A percentile compares a stretch with the other conserved stretches of the same genome.
Conservation (phyloP, 2,113 vertebrate genomes). For the Tupaia tana region DNA sequence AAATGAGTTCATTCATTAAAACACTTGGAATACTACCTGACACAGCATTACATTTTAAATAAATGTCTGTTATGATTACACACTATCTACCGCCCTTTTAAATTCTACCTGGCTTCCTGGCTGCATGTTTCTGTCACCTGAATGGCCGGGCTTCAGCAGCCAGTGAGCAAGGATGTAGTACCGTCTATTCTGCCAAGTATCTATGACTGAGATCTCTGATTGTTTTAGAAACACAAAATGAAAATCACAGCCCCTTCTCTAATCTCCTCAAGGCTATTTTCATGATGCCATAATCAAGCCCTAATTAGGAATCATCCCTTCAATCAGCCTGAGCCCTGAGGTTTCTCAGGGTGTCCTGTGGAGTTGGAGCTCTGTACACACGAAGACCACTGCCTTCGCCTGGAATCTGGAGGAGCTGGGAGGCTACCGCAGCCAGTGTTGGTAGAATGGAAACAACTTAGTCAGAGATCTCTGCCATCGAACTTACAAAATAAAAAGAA, state of each 20-base stretch:
- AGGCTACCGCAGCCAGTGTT: background rate
- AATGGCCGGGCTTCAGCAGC: background rate
- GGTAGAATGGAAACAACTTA: background rate
- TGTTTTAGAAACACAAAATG: constrained; percentile 26
- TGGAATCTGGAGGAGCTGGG: background rate
- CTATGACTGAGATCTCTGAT: background rate
- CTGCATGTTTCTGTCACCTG: background rate
- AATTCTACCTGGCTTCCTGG: constrained; percentile 7
- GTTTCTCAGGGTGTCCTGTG: background rate
- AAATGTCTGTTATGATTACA: constrained; percentile 11
- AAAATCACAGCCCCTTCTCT: constrained; percentile 33
- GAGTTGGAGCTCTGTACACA: background rate
- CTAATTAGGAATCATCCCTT: background rate
- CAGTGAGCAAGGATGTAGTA: background rate
- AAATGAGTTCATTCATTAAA: constrained; percentile 7
- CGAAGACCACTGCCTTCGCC: too few species aligned
- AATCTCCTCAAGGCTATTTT: constrained; percentile 4
- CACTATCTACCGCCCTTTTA: constrained; percentile 27
- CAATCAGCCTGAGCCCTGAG: background rate
- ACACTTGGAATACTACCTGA: background rate
- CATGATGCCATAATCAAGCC: constrained; percentile 9
- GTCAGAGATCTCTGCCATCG: background rate
- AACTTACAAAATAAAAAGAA: background rate
- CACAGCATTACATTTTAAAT: background rate
- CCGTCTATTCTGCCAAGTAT: background rate